Percentiles rank a stretch among this genome's conserved stretches.
Evolutionary conservation across 2,797 vertebrate genomes (phyloP).

Genomic region (Falco concolor): DNA sequence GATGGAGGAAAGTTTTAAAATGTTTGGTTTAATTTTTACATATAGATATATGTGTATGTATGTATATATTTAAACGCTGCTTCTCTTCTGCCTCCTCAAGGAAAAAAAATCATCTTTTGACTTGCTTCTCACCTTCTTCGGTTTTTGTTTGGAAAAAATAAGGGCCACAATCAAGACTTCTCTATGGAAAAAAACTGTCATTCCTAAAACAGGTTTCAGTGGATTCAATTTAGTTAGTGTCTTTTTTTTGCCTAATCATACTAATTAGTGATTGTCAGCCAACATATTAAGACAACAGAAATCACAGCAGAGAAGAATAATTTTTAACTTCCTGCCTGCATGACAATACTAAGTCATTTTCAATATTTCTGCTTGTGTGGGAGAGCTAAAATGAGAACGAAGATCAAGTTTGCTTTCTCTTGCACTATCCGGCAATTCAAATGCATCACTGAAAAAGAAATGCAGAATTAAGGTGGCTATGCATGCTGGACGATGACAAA

Average conservation of each 20-base stretch:
- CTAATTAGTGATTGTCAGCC: constrained; percentile 75
- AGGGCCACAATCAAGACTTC: not conserved
- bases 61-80: constrained; percentile 30
- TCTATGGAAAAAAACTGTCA: not conserved
- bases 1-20: constrained; percentile 14
- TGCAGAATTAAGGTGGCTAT: constrained; percentile 44
- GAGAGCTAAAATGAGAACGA: constrained; percentile 59
- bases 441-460: constrained; percentile 1
- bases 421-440: constrained; percentile 29
- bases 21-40: constrained; percentile 10
- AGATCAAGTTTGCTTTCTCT: constrained; percentile 23
- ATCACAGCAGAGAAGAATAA: constrained; percentile 54
- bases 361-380: constrained; percentile 26
- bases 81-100: constrained; percentile 30
- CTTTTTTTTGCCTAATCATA: constrained; percentile 41
- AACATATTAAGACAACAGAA: constrained; percentile 71
- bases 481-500: constrained; percentile 41
- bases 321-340: constrained; percentile 48
- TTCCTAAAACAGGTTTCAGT: not conserved
- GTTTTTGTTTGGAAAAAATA: not conserved
- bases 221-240: not conserved
- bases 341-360: constrained; percentile 30
- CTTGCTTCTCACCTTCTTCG: constrained; percentile 10
- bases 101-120: constrained; percentile 21
- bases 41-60: not conserved